Percentiles rank a stretch among this genome's conserved stretches.
phyloP scores from a whole-genome alignment of 2,888 invertebrate species.

The Dolichopus griseipennis region DNA sequence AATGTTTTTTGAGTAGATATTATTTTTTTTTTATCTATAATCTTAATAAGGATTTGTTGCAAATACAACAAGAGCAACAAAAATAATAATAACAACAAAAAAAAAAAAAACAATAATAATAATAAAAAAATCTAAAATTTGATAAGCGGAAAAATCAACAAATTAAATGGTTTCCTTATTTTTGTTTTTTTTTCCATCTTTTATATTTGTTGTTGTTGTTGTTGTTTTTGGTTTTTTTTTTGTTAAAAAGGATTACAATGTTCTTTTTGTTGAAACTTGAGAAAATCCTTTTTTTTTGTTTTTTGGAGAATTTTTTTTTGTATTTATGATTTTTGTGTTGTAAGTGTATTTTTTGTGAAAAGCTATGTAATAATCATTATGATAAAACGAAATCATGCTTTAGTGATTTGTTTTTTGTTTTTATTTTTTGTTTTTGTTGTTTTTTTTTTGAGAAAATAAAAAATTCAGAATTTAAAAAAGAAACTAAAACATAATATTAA shows the following conservation, averaged over 20 bases:
- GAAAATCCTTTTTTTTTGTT: neutral
- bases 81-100: no score
- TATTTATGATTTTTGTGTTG: no score
- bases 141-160: slow-evolving; percentile 5
- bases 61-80: no score
- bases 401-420: neutral
- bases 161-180: slow-evolving; percentile 6
- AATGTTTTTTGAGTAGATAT: no score
- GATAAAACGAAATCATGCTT: neutral
- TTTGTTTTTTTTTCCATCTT: neutral
- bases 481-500: neutral
- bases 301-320: no score
- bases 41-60: no score
- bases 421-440: no score
- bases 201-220: neutral
- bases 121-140: neutral
- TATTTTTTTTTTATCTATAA: no score
- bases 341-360: no score
- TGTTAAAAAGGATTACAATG: neutral
- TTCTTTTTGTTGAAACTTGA: slow-evolving; percentile 1
- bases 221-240: neutral
- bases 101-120: neutral
- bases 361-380: neutral
- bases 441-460: neutral
- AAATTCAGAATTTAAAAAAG: no score